These are phyloP conservation scores for Myioborus miniatus DNA, from an alignment of 2,797 vertebrate genomes.

Conservation along the genomic window DNA sequence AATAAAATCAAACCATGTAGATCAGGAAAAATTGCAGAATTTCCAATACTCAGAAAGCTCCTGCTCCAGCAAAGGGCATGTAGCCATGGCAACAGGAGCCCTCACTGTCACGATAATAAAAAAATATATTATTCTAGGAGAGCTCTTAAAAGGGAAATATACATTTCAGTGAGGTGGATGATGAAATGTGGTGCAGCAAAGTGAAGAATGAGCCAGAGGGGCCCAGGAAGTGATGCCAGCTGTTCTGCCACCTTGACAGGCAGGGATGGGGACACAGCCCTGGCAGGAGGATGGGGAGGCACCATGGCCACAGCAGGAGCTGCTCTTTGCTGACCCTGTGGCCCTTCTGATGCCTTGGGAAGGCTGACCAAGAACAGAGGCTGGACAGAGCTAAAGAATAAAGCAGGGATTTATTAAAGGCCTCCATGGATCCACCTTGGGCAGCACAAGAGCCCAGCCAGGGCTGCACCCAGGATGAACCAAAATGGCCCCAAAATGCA, in stretches of 20 bases:
- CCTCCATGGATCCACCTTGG: neutral
- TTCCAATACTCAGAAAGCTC: slow-evolving; percentile 59
- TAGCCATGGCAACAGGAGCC: slow-evolving; percentile 66
- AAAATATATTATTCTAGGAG: slow-evolving; percentile 57
- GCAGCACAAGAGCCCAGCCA: neutral
- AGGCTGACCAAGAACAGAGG: fast-evolving
- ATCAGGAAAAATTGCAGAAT: slow-evolving; percentile 39
- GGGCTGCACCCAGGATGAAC: too few relatives aligned
- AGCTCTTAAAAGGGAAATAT: slow-evolving; percentile 72
- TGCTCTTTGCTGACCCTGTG: neutral
- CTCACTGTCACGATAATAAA: slow-evolving; percentile 69
- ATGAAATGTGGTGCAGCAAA: slow-evolving; percentile 39
- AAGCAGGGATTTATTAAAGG: neutral
- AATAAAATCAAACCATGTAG: neutral
- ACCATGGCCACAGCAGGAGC: neutral
- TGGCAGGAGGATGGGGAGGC: neutral
- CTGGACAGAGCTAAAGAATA: neutral
- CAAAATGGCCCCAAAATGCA: neutral
- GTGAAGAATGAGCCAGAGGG: neutral
- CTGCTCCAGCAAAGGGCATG: slow-evolving; percentile 49
- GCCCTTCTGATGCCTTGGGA: neutral
- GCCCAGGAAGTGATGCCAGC: neutral
- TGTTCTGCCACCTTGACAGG: neutral
- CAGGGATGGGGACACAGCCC: neutral
- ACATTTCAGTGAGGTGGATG: slow-evolving; percentile 44